phyloP scores from a whole-genome alignment of 2,888 invertebrate species.

The Ditula angustiorana region DNA sequence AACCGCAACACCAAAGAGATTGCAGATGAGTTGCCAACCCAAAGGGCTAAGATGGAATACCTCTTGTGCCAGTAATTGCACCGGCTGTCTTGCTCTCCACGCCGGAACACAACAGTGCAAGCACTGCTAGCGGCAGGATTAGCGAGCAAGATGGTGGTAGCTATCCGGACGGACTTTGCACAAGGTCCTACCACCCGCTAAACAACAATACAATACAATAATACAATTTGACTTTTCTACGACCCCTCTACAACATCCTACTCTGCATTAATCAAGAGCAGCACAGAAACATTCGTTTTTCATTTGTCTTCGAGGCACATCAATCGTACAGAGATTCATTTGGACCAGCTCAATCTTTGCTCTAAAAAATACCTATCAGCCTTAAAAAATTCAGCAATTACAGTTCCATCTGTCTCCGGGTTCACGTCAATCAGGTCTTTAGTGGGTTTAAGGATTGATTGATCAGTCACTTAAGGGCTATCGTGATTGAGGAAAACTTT shows the following conservation, averaged over 20 bases:
- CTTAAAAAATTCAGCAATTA: conserved; percentile 73
- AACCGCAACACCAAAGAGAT: too few species aligned
- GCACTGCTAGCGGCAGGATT: too few species aligned
- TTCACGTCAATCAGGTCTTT: conserved; percentile 65
- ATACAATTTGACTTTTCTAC: background rate
- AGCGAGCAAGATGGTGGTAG: too few species aligned
- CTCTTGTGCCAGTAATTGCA: too few species aligned
- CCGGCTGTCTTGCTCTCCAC: too few species aligned
- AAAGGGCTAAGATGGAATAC: too few species aligned
- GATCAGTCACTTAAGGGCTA: conserved; percentile 66
- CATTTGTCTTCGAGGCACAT: conserved; percentile 71
- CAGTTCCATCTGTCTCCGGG: conserved; percentile 78
- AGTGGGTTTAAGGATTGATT: conserved; percentile 71
- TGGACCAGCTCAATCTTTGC: conserved; percentile 66
- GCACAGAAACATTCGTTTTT: conserved; percentile 61
- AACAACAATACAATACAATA: background rate
- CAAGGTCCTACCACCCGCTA: too few species aligned
- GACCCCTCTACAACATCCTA: conserved; percentile 35
- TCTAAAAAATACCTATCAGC: conserved; percentile 62
- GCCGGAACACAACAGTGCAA: too few species aligned
- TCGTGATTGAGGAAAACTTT: conserved; percentile 33
- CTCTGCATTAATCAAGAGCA: conserved; percentile 58
- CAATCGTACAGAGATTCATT: conserved; percentile 74
- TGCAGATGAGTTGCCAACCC: too few species aligned
- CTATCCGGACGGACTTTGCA: too few species aligned